phyloP scores from a whole-genome alignment of 2,797 vertebrate species.

The Malacoraja senta region DNA sequence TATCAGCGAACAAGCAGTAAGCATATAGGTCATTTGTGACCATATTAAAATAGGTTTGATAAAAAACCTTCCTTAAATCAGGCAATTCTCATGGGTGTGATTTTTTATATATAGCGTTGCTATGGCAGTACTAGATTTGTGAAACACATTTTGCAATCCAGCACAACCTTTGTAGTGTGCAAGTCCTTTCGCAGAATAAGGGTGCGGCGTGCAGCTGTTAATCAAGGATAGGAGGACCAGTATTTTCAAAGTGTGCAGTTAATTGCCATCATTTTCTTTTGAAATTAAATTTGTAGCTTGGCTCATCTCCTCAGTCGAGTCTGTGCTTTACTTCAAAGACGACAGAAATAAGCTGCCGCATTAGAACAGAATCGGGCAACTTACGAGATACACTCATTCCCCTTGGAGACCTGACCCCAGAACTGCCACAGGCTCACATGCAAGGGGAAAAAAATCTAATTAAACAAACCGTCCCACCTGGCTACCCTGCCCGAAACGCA shows the following conservation, averaged over 20 bases:
- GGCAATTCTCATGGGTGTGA: background rate
- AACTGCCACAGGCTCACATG: background rate
- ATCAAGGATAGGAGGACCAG: background rate
- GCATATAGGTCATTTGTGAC: background rate
- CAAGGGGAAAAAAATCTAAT: constrained; percentile 11
- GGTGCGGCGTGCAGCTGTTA: background rate
- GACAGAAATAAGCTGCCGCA: background rate
- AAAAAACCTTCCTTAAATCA: background rate
- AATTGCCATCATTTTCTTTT: background rate
- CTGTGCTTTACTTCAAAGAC: no score
- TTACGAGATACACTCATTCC: background rate
- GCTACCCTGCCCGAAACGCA: background rate
- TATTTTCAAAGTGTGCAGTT: background rate
- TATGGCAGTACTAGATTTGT: background rate
- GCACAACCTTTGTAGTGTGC: background rate
- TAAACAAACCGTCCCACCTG: constrained; percentile 16
- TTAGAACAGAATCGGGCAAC: background rate
- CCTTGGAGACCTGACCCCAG: background rate
- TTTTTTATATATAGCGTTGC: background rate
- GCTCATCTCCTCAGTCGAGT: background rate
- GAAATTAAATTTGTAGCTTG: background rate
- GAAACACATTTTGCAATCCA: constrained; percentile 12
- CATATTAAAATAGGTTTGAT: background rate
- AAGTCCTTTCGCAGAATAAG: background rate
- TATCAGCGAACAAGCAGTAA: background rate